Percentiles rank a stretch among this genome's conserved stretches.
Evolutionary conservation across 2,797 vertebrate genomes (phyloP).

Genomic region (Meriones psammophilus): DNA sequence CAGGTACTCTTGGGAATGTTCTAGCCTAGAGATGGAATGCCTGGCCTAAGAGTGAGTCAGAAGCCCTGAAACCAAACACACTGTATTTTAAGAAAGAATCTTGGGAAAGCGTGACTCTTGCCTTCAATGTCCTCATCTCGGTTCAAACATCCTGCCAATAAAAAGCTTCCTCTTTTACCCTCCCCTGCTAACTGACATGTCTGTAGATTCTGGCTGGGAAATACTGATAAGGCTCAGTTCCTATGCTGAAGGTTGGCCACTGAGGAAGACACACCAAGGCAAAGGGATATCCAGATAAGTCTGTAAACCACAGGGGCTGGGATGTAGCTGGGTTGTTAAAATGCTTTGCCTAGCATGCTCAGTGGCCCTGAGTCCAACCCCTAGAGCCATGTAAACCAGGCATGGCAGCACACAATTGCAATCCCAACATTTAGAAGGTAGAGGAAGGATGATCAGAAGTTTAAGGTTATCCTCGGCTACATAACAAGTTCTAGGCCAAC

Average conservation of each 20-base stretch:
- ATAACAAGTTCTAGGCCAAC: too few relatives aligned
- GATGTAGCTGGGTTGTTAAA: neutral
- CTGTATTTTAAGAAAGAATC: conserved; percentile 72
- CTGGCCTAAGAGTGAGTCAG: neutral
- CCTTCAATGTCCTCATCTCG: conserved; percentile 52
- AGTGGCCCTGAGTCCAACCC: neutral
- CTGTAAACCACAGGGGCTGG: neutral
- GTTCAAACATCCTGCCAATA: conserved; percentile 73
- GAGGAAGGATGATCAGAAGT: neutral
- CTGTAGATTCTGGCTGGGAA: neutral
- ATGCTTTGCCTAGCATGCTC: neutral
- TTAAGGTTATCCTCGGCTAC: neutral
- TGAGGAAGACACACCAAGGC: neutral
- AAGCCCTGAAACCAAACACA: conserved; percentile 63
- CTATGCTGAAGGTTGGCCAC: neutral
- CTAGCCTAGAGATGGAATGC: conserved; percentile 66
- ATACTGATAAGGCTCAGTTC: neutral
- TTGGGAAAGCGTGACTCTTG: conserved; percentile 62
- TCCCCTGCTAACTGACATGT: neutral
- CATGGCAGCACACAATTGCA: neutral
- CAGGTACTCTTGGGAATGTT: conserved; percentile 58
- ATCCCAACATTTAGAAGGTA: neutral
- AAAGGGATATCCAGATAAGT: neutral
- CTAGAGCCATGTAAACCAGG: neutral
- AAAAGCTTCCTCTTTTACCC: conserved; percentile 56